Evolutionary conservation across 2,888 invertebrate species (phyloP).

Genomic region (Hemicrepidius hirtus): DNA sequence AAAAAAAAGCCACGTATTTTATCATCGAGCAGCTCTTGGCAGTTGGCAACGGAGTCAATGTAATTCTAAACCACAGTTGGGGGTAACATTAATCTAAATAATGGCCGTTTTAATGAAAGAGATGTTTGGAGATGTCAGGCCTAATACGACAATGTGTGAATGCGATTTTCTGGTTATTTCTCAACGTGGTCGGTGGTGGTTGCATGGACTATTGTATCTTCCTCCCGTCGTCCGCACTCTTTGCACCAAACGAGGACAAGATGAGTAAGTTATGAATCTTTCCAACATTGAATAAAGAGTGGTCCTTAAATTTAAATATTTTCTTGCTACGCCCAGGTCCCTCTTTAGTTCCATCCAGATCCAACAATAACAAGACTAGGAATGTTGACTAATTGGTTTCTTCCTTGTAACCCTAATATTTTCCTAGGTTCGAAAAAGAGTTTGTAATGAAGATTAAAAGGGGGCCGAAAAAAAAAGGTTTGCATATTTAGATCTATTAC

Average conservation of each 20-base stretch:
- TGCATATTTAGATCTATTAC: too few species aligned
- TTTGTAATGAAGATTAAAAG: too few species aligned
- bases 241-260: conserved; percentile 36
- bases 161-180: conserved; percentile 72
- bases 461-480: too few species aligned
- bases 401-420: too few species aligned
- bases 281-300: conserved; percentile 32
- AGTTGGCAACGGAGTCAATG: conserved; percentile 68
- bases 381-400: conserved; percentile 19
- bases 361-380: background rate
- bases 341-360: background rate
- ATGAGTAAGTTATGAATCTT: conserved; percentile 42
- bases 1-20: conserved; percentile 68
- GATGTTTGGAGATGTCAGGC: conserved; percentile 72
- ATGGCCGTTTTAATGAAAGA: conserved; percentile 72
- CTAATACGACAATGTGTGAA: conserved; percentile 74
- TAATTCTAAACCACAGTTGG: conserved; percentile 71
- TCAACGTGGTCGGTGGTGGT: conserved; percentile 65
- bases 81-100: conserved; percentile 73
- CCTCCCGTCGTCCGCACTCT: conserved; percentile 3
- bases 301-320: conserved; percentile 38
- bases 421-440: too few species aligned
- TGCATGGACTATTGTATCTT: conserved; percentile 31
- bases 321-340: conserved; percentile 22
- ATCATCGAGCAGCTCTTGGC: conserved; percentile 66